Conservation (phyloP, 2,888 invertebrate genomes). For the Acrobasis consociella region DNA sequence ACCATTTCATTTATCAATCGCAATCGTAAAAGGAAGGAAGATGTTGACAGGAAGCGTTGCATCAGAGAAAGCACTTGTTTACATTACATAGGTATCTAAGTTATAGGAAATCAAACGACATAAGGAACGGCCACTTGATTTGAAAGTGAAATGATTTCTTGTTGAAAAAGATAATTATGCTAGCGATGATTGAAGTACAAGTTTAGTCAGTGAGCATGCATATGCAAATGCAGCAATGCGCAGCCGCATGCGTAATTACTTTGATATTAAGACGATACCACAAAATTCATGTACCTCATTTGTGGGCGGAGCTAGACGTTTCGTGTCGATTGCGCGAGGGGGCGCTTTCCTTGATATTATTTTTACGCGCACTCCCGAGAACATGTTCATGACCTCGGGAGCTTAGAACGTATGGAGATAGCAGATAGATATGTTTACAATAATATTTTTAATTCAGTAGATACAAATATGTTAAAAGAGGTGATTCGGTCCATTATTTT, state of each 20-base stretch:
- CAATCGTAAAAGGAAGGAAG: not conserved
- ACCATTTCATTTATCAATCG: not conserved
- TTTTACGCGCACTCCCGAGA: too few species aligned
- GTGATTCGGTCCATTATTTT: too few species aligned
- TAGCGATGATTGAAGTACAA: slow-evolving; percentile 8
- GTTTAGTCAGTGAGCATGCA: slow-evolving; percentile 7
- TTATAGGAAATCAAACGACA: slow-evolving; percentile 5
- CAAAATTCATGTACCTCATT: too few species aligned
- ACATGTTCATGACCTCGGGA: too few species aligned
- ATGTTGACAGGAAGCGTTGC: not conserved
- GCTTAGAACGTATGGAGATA: too few species aligned
- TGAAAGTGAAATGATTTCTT: slow-evolving; percentile 16
- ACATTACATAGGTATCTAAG: not conserved
- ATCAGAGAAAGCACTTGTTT: not conserved
- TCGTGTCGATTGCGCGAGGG: too few species aligned
- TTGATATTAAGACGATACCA: not conserved
- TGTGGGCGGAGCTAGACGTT: too few species aligned
- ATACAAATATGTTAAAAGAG: too few species aligned
- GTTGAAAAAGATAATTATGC: slow-evolving; percentile 15
- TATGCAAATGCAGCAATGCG: slow-evolving; percentile 9
- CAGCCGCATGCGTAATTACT: not conserved
- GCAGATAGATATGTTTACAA: too few species aligned
- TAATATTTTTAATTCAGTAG: too few species aligned
- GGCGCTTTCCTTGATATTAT: too few species aligned
- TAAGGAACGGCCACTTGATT: not conserved